Evolutionary conservation across 2,888 invertebrate species (phyloP), one percentile per base, ranked within the genome.

Genomic region (Lydus trimaculatus): DNA sequence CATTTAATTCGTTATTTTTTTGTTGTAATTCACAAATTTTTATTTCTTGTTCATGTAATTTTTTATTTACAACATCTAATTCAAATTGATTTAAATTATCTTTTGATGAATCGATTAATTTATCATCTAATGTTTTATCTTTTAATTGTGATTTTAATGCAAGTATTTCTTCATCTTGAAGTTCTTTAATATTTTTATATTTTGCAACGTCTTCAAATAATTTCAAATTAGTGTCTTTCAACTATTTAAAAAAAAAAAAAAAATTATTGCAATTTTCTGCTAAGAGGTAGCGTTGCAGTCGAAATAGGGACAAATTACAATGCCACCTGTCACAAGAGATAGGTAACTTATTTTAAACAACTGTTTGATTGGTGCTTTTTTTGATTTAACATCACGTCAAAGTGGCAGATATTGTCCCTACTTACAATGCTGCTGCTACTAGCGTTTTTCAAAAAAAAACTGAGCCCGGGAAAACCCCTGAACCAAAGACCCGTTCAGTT

Each of bases 61-160:
- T 80, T 43, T 78, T 77, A 39, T 79, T 78, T 11, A 77, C 78
- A 1, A 73, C 64, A 17, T 80, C 78, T 48, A 80, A 63, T 67
- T 80, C 76, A 59, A 78, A 78, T 28, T 75, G 70, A 52, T 75
- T 75, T 13, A 79, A 64, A 62, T 79, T 78, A 23, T 75, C 67
- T 7, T 61, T 2, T 43, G 23, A 28, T 17, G 65, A 61, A 28
- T 59, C 64, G 5, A 25, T 56, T 31, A 15, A 11, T 7, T 23
- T 15, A 17, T 25, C 65, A 9, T 25, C 15, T 36, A 8, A 5
- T 20, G 23, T 7, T 48, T 71, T 73, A n/a, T 66, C 61, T 15
- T 70, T 39, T 56, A 61, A 48, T 58, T 61, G 28, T 31, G 28
- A 56, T 31, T 87, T 87, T 33, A 87, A 79, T 63, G 86, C 85